These are phyloP conservation scores for Leptinotarsa lineolata DNA, from an alignment of 1,140 invertebrate genomes.

Conservation along the genomic window DNA sequence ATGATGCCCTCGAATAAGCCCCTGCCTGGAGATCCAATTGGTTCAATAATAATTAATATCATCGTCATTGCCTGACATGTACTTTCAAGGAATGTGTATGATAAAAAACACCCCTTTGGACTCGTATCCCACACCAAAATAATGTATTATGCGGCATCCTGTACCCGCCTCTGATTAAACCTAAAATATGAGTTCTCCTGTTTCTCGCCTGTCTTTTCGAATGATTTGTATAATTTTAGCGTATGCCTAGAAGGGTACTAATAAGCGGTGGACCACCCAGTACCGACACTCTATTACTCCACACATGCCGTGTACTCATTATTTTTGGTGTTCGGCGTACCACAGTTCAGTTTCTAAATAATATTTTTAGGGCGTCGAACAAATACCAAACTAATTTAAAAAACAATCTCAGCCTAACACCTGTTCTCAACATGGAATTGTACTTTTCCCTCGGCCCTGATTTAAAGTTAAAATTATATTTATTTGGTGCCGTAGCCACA, in stretches of 20 bases:
- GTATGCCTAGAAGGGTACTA: conserved; percentile 5
- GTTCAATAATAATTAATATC: no score
- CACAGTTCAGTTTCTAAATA: conserved; percentile 11
- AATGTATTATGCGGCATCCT: background rate
- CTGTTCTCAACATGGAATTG: conserved; percentile 12
- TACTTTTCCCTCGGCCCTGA: conserved; percentile 10
- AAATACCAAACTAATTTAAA: conserved; percentile 21
- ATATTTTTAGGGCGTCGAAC: conserved; percentile 16
- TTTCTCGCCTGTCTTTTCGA: conserved; percentile 2
- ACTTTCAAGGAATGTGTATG: no score
- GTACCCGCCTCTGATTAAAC: background rate
- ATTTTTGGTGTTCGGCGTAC: background rate
- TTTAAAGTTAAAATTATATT: conserved; percentile 17
- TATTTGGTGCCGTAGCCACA: background rate
- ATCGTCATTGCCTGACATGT: no score
- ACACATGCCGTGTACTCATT: background rate
- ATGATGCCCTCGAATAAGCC: no score
- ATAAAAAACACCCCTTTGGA: no score
- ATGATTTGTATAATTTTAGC: conserved; percentile 9
- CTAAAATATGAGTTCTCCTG: background rate
- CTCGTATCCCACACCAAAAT: no score
- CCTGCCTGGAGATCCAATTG: no score
- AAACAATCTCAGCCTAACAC: conserved; percentile 13
- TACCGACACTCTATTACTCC: background rate
- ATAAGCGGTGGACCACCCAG: background rate